Evolutionary conservation across 1,140 invertebrate genomes (phyloP), one percentile per base, ranked within the genome.

Genomic region (Oryctes rhinoceros): DNA sequence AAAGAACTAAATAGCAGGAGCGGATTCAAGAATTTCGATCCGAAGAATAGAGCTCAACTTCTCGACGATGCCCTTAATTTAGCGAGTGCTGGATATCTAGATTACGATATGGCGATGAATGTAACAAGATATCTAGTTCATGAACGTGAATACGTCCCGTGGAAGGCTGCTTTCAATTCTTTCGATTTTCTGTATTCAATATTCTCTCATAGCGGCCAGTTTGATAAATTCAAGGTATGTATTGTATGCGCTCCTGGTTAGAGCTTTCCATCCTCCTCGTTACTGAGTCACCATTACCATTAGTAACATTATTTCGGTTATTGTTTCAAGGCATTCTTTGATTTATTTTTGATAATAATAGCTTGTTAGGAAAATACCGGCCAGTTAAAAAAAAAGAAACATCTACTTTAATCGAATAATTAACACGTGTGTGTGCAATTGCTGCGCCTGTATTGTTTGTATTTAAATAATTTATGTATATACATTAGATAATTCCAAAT

Each of bases 41-140:
- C 92, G 0, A 91, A 94, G 35, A 98, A 98, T 86, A 88, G 96
- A 81, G 96, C 96, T 0, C 96, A 98, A 86, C 89, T 98, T 4
- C 89, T 98, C 0, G 95, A 98, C 84, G 97, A 98, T 87, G 93
- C 95, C 0, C 90, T 97, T 84, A 96, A 95, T 84, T 88, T 98
- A 48, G 96, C 95, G 0, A 87, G 92, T n/a, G 91, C 91, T 10
- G 92, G 91, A 13, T 88, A 90, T 62, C 83, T 95, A 1, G 88
- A 90, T 78, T 95, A 95, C 82, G 85, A 89, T 1, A 91, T 91
- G 0, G 94, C 95, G 6, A 86, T 97, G 81, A 92, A 95, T 81
- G 89, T 95, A 0, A 95, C 94, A 0, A 91, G 90, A 30, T 96
- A 96, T 84, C 87, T 97, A 62, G 87, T 85, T 0, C 90, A 93